These are phyloP conservation scores for Pelobates cultripes DNA, from an alignment of 2,797 vertebrate genomes.

Conservation along the genomic window DNA sequence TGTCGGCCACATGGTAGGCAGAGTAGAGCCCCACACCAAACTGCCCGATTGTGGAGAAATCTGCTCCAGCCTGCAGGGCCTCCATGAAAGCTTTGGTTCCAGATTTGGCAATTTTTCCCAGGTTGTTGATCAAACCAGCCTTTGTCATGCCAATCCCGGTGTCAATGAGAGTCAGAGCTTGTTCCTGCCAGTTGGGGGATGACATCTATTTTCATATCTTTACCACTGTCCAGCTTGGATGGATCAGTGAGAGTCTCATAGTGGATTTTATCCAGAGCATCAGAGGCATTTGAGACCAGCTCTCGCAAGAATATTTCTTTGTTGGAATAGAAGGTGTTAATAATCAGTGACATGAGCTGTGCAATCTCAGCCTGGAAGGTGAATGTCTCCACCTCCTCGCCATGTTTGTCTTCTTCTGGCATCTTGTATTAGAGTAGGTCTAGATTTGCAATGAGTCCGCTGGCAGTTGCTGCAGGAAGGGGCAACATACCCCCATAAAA, in stretches of 20 bases:
- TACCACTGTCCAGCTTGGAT: too few species aligned
- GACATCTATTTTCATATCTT: constrained; percentile 83
- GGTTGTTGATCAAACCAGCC: constrained; percentile 43
- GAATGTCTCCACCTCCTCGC: constrained; percentile 90
- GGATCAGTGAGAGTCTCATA: too few species aligned
- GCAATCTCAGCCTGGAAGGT: constrained; percentile 39
- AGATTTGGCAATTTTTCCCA: too few species aligned
- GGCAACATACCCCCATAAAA: too few species aligned
- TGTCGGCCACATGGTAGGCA: constrained; percentile 90
- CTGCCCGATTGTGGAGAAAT: constrained; percentile 91
- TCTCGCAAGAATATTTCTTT: constrained; percentile 86
- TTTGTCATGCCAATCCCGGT: too few species aligned
- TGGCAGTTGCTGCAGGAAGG: too few species aligned
- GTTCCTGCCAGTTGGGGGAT: constrained; percentile 84
- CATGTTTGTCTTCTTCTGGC: constrained; percentile 89
- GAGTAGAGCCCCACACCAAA: constrained; percentile 77
- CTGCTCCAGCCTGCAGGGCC: constrained; percentile 93
- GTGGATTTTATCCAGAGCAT: constrained; percentile 69
- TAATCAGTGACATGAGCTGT: too few species aligned
- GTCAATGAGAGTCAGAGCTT: constrained; percentile 70
- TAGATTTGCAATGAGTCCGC: too few species aligned
- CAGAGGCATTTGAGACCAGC: constrained; percentile 91
- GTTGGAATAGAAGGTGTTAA: too few species aligned
- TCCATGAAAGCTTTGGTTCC: constrained; percentile 76
- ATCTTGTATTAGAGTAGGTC: constrained; percentile 62